These are phyloP conservation scores for Onthophagus sagittarius DNA, from an alignment of 2,888 invertebrate species.

Conservation along the genomic window DNA sequence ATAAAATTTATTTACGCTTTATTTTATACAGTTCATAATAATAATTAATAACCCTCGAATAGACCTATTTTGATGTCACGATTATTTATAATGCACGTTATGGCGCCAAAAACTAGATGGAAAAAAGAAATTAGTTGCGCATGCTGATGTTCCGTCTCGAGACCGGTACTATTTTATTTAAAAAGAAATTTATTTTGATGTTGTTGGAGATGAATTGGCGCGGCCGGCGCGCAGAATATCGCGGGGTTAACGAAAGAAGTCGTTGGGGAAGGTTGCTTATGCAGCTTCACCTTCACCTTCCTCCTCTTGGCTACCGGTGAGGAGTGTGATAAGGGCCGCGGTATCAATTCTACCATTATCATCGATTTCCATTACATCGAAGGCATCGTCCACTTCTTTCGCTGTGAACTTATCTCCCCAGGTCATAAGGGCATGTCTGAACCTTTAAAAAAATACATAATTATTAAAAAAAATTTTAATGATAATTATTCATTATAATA, in stretches of 20 bases:
- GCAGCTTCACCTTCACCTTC: conserved; percentile 54
- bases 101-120: not conserved
- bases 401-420: conserved; percentile 90
- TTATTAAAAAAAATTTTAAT: not conserved
- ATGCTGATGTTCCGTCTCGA: not conserved
- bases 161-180: not conserved
- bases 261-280: conserved; percentile 32
- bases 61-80: conserved; percentile 6
- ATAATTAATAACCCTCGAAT: conserved; percentile 1
- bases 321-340: conserved; percentile 78
- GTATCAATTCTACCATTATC: conserved; percentile 89
- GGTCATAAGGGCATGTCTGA: conserved; percentile 88
- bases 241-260: conserved; percentile 2
- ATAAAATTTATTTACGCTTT: conserved; percentile 22
- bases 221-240: not conserved
- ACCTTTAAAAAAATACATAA: conserved; percentile 45
- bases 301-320: conserved; percentile 81
- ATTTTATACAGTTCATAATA: conserved; percentile 10
- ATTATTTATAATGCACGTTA: conserved; percentile 7
- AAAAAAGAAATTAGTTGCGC: too few relatives aligned
- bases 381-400: conserved; percentile 87
- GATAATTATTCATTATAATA: not conserved
- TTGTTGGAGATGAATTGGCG: not conserved
- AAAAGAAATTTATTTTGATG: too few relatives aligned
- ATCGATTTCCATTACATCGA: conserved; percentile 90